Evolutionary conservation across 2,113 vertebrate genomes (phyloP).

Genomic region (Mobula birostris): DNA sequence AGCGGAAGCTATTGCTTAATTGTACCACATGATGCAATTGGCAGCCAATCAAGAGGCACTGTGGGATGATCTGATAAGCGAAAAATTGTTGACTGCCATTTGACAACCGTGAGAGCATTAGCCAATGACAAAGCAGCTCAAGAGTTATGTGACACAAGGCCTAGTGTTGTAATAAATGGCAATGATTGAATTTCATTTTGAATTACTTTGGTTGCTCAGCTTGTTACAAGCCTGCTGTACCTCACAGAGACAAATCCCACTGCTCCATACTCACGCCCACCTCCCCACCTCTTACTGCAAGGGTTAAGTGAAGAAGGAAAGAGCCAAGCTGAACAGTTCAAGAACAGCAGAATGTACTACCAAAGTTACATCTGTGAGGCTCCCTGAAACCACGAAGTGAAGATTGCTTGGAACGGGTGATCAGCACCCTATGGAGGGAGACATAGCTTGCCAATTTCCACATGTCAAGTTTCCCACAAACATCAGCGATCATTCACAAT

Average conservation of each 20-base stretch:
- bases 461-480: neutral
- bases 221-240: neutral
- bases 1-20: constrained; percentile 28
- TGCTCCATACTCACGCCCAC: no score
- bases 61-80: neutral
- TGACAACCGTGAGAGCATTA: neutral
- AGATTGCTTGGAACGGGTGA: no score
- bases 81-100: neutral
- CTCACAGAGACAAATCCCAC: neutral
- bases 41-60: neutral
- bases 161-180: neutral
- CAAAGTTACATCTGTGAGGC: neutral
- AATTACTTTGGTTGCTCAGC: neutral
- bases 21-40: constrained; percentile 10
- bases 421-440: neutral
- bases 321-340: neutral
- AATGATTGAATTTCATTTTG: neutral
- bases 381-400: neutral
- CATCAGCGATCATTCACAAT: neutral
- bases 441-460: no score
- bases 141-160: neutral
- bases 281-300: neutral
- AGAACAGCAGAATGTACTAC: no score
- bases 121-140: neutral
- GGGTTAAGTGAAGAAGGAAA: neutral